Percentiles rank a stretch among this genome's conserved stretches.
These are phyloP conservation scores for Eledone cirrhosa DNA, from an alignment of 2,888 invertebrate species.

Conservation along the genomic window DNA sequence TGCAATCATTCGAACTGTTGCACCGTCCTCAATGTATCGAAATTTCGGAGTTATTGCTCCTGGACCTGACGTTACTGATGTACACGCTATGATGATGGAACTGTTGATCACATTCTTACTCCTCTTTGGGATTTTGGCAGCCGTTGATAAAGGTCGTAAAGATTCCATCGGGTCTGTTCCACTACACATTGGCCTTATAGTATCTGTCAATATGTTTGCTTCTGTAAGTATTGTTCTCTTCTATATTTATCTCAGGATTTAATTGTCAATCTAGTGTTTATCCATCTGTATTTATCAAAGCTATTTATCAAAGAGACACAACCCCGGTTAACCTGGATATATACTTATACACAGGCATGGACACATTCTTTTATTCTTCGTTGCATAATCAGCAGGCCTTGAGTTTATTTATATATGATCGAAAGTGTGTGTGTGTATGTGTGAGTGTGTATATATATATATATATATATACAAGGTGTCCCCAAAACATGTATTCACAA, in stretches of 20 bases:
- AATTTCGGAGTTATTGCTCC: constrained; percentile 44
- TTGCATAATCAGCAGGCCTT: no score
- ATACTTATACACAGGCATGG: no score
- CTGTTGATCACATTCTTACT: constrained; percentile 46
- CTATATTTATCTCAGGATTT: background rate
- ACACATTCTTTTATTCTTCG: no score
- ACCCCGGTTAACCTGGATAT: no score
- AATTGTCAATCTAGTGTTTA: no score
- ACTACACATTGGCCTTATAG: constrained; percentile 49
- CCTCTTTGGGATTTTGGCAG: constrained; percentile 43
- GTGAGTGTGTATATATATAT: no score
- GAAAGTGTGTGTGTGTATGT: no score
- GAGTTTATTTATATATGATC: no score
- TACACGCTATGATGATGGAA: constrained; percentile 47
- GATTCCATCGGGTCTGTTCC: constrained; percentile 46
- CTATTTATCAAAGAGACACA: no score
- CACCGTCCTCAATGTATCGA: constrained; percentile 40
- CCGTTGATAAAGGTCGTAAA: constrained; percentile 43
- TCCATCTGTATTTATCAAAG: no score
- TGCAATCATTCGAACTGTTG: constrained; percentile 38
- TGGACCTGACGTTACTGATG: constrained; percentile 38
- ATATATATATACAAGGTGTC: no score
- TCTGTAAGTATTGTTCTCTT: constrained; percentile 41
- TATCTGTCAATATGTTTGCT: constrained; percentile 46
- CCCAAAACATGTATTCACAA: no score